A percentile compares a stretch with the other conserved stretches of the same genome.
These are phyloP conservation scores for Pituophis catenifer DNA, from an alignment of 2,113 vertebrate genomes.

Conservation along the genomic window DNA sequence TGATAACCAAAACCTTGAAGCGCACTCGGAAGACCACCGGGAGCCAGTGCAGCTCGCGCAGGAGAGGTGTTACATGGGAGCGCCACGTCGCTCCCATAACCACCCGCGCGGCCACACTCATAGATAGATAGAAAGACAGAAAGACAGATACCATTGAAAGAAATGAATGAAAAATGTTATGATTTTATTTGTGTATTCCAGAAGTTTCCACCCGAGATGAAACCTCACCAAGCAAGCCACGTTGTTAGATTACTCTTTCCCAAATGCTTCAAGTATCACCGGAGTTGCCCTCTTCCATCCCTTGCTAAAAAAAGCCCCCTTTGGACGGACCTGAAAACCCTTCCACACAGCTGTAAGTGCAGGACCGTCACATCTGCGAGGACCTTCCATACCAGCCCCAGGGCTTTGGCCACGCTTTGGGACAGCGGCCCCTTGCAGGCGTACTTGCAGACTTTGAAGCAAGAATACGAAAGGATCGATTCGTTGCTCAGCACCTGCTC, in stretches of 20 bases:
- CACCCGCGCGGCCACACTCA: too few species aligned
- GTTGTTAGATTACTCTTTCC: slow-evolving; percentile 48
- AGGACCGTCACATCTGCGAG: slow-evolving; percentile 15
- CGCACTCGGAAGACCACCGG: too few species aligned
- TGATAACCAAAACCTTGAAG: too few species aligned
- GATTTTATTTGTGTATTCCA: slow-evolving; percentile 53
- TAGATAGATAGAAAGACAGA: neutral
- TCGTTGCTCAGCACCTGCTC: slow-evolving; percentile 49
- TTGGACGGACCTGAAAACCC: slow-evolving; percentile 24
- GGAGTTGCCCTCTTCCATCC: slow-evolving; percentile 6
- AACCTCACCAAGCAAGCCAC: slow-evolving; percentile 43
- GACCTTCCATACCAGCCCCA: slow-evolving; percentile 41
- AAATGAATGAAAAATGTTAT: neutral
- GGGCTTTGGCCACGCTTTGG: slow-evolving; percentile 60
- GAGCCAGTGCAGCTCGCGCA: too few species aligned
- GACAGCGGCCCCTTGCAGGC: slow-evolving; percentile 66
- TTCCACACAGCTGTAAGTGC: slow-evolving; percentile 34
- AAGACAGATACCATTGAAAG: neutral
- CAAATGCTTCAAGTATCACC: slow-evolving; percentile 25
- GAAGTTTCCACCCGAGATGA: slow-evolving; percentile 62
- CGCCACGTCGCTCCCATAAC: too few species aligned
- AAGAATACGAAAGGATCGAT: slow-evolving; percentile 66
- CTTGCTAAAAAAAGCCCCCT: slow-evolving; percentile 31
- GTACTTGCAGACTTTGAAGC: slow-evolving; percentile 66
- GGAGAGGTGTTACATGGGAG: too few species aligned